Evolutionary conservation across 2,888 invertebrate species (phyloP).

Genomic region (Fragum sueziense): DNA sequence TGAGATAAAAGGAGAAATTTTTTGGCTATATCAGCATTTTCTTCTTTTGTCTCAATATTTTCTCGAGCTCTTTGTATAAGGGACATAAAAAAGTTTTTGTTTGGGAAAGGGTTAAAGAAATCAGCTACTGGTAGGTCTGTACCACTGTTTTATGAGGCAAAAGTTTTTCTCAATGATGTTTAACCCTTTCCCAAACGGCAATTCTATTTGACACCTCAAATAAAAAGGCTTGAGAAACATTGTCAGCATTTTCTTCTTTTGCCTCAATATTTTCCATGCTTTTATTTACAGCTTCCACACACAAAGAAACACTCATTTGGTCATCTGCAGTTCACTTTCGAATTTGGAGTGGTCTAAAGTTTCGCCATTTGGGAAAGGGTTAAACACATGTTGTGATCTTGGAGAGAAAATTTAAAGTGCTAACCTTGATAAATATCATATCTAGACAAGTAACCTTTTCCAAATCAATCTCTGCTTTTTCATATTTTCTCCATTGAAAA

Average conservation of each 20-base stretch:
- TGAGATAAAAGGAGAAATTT: neutral
- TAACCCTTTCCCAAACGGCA: neutral
- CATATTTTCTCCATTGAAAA: no score
- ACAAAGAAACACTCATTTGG: no score
- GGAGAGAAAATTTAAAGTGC: neutral
- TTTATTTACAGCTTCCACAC: no score
- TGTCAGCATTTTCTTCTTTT: slow-evolving; percentile 1
- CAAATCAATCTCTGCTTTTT: no score
- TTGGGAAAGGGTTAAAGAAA: neutral
- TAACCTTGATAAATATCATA: neutral
- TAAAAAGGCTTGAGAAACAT: no score
- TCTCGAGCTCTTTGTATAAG: neutral
- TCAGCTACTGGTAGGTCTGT: neutral
- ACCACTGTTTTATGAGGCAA: neutral
- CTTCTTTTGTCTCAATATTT: neutral
- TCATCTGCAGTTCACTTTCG: no score
- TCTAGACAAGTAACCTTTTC: neutral
- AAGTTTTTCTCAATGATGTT: no score
- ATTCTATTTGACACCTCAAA: no score
- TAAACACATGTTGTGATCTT: neutral
- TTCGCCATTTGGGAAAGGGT: neutral
- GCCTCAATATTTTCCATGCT: neutral
- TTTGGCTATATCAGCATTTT: neutral
- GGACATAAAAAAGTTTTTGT: neutral
- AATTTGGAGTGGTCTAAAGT: neutral